A percentile compares a stretch with the other conserved stretches of the same genome.
Evolutionary conservation across 2,888 invertebrate species (phyloP).

Genomic region (Melanostoma mellinum): DNA sequence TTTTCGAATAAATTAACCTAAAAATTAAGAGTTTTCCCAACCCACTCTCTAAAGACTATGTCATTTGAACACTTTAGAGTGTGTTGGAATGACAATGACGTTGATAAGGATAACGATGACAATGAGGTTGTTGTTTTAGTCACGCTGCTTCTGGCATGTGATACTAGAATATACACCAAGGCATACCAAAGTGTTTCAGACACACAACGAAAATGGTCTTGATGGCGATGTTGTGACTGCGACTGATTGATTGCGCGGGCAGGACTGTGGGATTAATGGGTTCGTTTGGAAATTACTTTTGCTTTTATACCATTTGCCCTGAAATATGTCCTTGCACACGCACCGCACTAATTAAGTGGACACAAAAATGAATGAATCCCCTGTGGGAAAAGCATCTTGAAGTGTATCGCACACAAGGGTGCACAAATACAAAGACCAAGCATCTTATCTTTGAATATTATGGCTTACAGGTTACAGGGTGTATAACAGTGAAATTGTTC

Average conservation of each 20-base stretch:
- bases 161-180: neutral
- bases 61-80: constrained; percentile 7
- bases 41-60: constrained; percentile 3
- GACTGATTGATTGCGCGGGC: constrained; percentile 61
- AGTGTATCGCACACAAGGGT: constrained; percentile 28
- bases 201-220: constrained; percentile 30
- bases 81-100: constrained; percentile 50
- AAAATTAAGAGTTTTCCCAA: constrained; percentile 15
- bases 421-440: constrained; percentile 9
- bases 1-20: constrained; percentile 15
- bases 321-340: constrained; percentile 62
- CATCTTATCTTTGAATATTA: constrained; percentile 15
- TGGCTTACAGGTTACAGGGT: constrained; percentile 10
- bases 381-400: constrained; percentile 27
- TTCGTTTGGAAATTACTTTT: constrained; percentile 67
- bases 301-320: constrained; percentile 33
- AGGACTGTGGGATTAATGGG: constrained; percentile 58
- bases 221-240: constrained; percentile 45
- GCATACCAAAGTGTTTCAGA: neutral
- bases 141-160: constrained; percentile 15
- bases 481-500: neutral
- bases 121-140: constrained; percentile 47
- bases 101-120: constrained; percentile 56
- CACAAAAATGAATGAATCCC: constrained; percentile 44
- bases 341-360: constrained; percentile 66